Base-by-base conservation (phyloP, 2,888 invertebrate genomes). In the Cyaniris semiargus region DNA sequence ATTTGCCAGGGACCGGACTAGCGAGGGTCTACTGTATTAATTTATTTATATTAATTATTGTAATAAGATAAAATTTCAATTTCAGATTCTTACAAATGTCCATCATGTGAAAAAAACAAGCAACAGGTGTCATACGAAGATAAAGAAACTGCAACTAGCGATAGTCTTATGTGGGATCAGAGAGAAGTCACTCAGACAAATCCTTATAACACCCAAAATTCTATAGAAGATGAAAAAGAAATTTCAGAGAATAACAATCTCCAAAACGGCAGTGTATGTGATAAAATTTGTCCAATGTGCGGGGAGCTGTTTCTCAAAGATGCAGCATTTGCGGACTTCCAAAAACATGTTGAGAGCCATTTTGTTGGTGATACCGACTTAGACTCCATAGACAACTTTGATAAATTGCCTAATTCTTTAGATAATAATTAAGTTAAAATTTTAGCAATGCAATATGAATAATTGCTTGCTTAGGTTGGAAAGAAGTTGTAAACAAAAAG, bases 251-350 rank as follows among this genome's bases (percentile, higher is more conserved):
- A 80, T 38, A 80, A 79, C 79, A 86, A 85, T 34, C 74, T 85
- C 70, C 58, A 76, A 70, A 77, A 66, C 5, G 78, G 76, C 77
- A 75, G 56, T 76, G 87, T 84, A 23, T 88, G 86, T 81, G 92
- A 94, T 81, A 96, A 95, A 87, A 95, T 96, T 76, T 97, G 97
- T 83, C 97, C 97, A 0, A 95, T 97, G 91, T 97, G 97, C 88
- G 96, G 95, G 13, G 93, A 94, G 86, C 90, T 92, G 80, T 97
- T 96, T 84, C 90, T 90, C 71, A 94, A 94, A 85, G 91, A 95
- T 77, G 86, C 94, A 15, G 86, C 92, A 31, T 97, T 97, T 86
- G 89, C 94, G 38, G 94, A 95, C 74, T 97, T 97, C 85, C 95
- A 96, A 80, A 92, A 95, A 78, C 97, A 97, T 89, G 97, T 97